phyloP scores from a whole-genome alignment of 1,140 invertebrate species.

The Saccostrea cuccullata region DNA sequence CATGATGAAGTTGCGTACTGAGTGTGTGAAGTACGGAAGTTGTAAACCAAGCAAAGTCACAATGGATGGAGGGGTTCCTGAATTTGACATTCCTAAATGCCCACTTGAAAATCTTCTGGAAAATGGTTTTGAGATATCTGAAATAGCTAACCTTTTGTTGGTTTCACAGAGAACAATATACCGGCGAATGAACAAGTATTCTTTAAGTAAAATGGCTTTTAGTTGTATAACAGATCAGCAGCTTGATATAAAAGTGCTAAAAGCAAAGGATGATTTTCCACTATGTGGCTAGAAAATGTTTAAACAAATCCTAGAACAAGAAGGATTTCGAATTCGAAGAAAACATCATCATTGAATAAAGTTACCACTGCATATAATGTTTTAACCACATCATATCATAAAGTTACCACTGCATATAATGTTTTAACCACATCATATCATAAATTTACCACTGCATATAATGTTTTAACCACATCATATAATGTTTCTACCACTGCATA shows the following conservation, averaged over 20 bases:
- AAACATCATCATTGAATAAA: too few relatives aligned
- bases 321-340: too few relatives aligned
- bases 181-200: constrained; percentile 5
- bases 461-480: too few relatives aligned
- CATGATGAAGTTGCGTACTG: constrained; percentile 1
- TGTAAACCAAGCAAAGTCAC: not conserved
- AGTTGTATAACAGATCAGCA: constrained; percentile 4
- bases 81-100: not conserved
- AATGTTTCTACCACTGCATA: too few relatives aligned
- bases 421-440: too few relatives aligned
- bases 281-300: constrained; percentile 46
- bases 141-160: constrained; percentile 24
- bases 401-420: too few relatives aligned
- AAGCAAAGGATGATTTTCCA: constrained; percentile 42
- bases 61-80: not conserved
- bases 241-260: not conserved
- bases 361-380: too few relatives aligned
- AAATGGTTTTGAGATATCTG: constrained; percentile 37
- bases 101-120: constrained; percentile 40
- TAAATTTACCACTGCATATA: too few relatives aligned
- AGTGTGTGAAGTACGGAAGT: constrained; percentile 31
- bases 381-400: too few relatives aligned
- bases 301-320: constrained; percentile 15
- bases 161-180: constrained; percentile 42
- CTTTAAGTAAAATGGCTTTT: constrained; percentile 30